A percentile compares a stretch with the other conserved stretches of the same genome.
Conservation (phyloP, 1,140 invertebrate genomes). For the Catajapyx aquilonaris region DNA sequence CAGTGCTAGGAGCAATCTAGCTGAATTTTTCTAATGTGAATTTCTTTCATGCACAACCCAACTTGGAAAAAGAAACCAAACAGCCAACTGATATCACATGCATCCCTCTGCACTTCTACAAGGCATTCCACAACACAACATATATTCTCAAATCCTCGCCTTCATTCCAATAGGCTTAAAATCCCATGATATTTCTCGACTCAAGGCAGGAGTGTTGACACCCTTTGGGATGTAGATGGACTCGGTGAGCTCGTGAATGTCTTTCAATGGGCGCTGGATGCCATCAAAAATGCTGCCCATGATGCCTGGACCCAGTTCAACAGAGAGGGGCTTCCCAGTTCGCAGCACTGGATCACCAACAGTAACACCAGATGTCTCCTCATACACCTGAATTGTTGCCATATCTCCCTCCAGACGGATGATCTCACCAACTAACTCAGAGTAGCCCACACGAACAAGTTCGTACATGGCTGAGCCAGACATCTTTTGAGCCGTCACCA, state of each 20-base stretch:
- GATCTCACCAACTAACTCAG: slow-evolving; percentile 96
- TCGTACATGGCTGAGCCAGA: slow-evolving; percentile 99
- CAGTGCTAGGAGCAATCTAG: no score
- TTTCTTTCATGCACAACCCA: no score
- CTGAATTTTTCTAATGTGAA: no score
- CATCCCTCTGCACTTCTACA: no score
- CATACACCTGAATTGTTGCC: slow-evolving; percentile 98
- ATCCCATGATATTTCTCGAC: slow-evolving; percentile 71
- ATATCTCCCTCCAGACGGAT: slow-evolving; percentile 97
- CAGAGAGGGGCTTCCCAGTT: slow-evolving; percentile 94
- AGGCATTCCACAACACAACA: no score
- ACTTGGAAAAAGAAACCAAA: no score
- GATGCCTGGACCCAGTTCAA: slow-evolving; percentile 98
- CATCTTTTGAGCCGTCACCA: slow-evolving; percentile 98
- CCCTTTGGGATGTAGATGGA: slow-evolving; percentile 99
- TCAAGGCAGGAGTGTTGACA: slow-evolving; percentile 78
- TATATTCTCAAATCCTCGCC: no score
- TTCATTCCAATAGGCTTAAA: slow-evolving; percentile 59
- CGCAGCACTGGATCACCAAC: slow-evolving; percentile 96
- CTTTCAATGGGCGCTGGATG: slow-evolving; percentile 94
- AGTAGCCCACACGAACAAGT: slow-evolving; percentile 93
- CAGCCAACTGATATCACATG: no score
- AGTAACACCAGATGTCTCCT: slow-evolving; percentile 98
- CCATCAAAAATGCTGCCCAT: slow-evolving; percentile 98
- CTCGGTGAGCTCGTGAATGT: slow-evolving; percentile 79